A percentile compares a stretch with the other conserved stretches of the same genome.
phyloP scores from a whole-genome alignment of 1,140 invertebrate species.

The Probaryconus sp. region DNA sequence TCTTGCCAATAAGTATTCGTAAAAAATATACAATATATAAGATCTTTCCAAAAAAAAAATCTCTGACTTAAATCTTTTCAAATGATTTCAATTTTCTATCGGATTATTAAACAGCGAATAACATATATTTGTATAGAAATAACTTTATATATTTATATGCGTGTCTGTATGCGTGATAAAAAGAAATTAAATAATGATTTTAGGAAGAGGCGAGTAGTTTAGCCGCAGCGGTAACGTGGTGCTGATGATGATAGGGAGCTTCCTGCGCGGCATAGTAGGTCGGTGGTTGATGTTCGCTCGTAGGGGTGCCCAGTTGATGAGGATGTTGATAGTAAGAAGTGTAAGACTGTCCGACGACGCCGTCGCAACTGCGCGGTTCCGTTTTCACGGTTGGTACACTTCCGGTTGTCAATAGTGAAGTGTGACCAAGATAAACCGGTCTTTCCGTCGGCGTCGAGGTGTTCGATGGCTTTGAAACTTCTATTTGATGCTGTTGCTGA shows the following conservation, averaged over 20 bases:
- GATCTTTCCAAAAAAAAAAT: too few species aligned
- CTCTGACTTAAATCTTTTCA: too few species aligned
- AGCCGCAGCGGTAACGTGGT: slow-evolving; percentile 87
- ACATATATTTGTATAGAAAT: too few species aligned
- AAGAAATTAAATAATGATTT: slow-evolving; percentile 34
- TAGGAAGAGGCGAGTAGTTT: slow-evolving; percentile 89
- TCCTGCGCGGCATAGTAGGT: slow-evolving; percentile 74
- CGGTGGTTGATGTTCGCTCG: slow-evolving; percentile 73
- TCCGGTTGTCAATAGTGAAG: slow-evolving; percentile 70
- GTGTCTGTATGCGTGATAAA: too few species aligned
- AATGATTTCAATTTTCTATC: too few species aligned
- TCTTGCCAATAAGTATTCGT: too few species aligned
- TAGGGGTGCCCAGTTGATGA: slow-evolving; percentile 71
- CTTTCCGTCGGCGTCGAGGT: slow-evolving; percentile 67
- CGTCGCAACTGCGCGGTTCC: slow-evolving; percentile 76
- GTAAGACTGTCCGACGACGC: slow-evolving; percentile 73
- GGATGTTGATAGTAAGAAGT: slow-evolving; percentile 76
- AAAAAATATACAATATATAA: too few species aligned
- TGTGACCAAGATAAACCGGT: slow-evolving; percentile 75
- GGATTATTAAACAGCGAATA: too few species aligned
- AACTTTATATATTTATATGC: too few species aligned
- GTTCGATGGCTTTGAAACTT: slow-evolving; percentile 66
- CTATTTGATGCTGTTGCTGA: slow-evolving; percentile 71
- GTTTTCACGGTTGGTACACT: slow-evolving; percentile 74
- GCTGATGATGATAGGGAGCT: slow-evolving; percentile 85